Conservation (phyloP, 2,888 invertebrate species). For the Himalopsyche tibetana region DNA sequence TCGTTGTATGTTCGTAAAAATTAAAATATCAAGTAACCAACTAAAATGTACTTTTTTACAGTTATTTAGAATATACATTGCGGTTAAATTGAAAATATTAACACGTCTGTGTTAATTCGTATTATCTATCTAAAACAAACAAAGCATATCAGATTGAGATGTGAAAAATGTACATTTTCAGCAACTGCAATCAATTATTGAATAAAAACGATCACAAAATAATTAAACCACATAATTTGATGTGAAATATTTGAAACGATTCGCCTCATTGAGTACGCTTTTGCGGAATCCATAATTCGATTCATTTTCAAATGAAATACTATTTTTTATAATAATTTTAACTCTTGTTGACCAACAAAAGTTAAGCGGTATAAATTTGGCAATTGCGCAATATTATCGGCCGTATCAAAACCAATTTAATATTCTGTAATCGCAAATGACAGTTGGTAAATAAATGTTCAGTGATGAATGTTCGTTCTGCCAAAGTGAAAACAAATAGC, state of each 20-base stretch:
- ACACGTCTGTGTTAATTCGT: no score
- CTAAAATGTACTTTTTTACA: no score
- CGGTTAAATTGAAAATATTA: no score
- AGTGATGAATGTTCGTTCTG: neutral
- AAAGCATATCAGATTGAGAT: neutral
- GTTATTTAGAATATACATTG: no score
- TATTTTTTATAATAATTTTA: slow-evolving; percentile 31
- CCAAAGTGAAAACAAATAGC: neutral
- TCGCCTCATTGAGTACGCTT: neutral
- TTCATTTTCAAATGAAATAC: neutral
- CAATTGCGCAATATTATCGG: neutral
- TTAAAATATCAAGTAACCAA: no score
- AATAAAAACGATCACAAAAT: no score
- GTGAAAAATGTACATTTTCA: neutral
- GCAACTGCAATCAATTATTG: no score
- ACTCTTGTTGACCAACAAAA: neutral
- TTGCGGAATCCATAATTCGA: slow-evolving; percentile 26
- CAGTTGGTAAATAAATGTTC: slow-evolving; percentile 8
- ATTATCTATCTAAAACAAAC: no score
- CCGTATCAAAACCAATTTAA: slow-evolving; percentile 25
- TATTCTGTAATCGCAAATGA: slow-evolving; percentile 1
- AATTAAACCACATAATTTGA: no score
- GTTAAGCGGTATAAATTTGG: neutral
- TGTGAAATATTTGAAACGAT: neutral
- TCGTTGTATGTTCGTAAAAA: no score